Base-by-base conservation (phyloP, 2,113 vertebrate species). In the Beaufortia kweichowensis region DNA sequence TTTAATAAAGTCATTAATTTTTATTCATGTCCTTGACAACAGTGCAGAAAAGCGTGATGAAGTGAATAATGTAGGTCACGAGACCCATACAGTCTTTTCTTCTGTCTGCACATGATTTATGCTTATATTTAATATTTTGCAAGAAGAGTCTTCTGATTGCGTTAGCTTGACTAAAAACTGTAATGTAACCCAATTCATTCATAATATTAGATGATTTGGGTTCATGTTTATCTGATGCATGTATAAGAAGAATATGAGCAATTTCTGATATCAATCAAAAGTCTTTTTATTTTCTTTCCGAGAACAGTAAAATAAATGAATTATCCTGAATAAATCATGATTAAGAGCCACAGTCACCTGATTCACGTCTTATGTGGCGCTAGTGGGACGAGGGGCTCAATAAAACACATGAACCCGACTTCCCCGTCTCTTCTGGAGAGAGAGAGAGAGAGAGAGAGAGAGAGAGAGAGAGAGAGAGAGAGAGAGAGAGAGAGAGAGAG, bases 261-360 rank as follows among this genome's bases (percentile, higher is more conserved):
- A 35, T 9, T 35, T 63, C 31, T 2, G 4, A 5, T 39, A 19
- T 11, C 10, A 35, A 8, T 62, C 1, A 33, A 41, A n/a, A 24
- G 9, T 39, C 35, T 6, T 48, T 12, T 39, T 15, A 24, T n/a
- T n/a, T n/a, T n/a, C n/a, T n/a, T n/a, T n/a, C n/a, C n/a, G n/a
- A n/a, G n/a, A n/a, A n/a, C n/a, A n/a, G n/a, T n/a, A n/a, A n/a
- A n/a, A n/a, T n/a, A n/a, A n/a, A n/a, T n/a, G n/a, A n/a, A 28
- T 29, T 68, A 55, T 28, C 28, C 31, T 26, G 26, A 71, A 19
- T 50, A 43, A 15, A 17, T 29, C 31, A 23, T 62, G 71, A 78
- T 71, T 70, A 70, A 78, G 69, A 62, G 60, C 68, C 53, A 10
- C 53, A 9, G 15, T 72, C 23, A 6, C 43, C 55, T 14, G 69